Evolutionary conservation across 2,888 invertebrate genomes (phyloP).

Genomic region (Cantharis rufa): DNA sequence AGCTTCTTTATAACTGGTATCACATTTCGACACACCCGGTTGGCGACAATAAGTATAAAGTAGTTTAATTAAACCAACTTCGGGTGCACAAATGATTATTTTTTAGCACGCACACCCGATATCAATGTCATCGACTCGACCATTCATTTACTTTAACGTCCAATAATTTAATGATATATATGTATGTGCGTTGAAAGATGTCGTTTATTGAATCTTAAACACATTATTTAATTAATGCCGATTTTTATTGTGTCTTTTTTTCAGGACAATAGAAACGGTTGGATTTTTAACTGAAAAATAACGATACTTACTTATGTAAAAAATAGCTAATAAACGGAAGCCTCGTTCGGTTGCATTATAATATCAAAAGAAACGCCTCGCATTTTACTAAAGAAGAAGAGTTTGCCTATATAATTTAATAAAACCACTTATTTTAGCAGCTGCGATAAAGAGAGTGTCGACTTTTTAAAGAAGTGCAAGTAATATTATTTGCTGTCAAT

Average conservation of each 20-base stretch:
- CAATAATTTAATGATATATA: slow-evolving; percentile 21
- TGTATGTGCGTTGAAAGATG: slow-evolving; percentile 17
- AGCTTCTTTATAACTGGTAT: slow-evolving; percentile 41
- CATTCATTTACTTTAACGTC: slow-evolving; percentile 14
- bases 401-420: neutral
- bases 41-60: slow-evolving; percentile 40
- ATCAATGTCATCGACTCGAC: slow-evolving; percentile 15
- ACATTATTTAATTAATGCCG: neutral
- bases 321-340: neutral
- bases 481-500: slow-evolving; percentile 1
- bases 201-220: neutral
- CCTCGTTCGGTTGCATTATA: neutral
- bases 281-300: neutral
- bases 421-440: neutral
- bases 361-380: neutral
- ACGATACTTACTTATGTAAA: neutral
- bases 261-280: neutral
- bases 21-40: slow-evolving; percentile 37
- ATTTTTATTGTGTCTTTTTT: neutral
- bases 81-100: slow-evolving; percentile 33
- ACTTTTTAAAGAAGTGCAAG: neutral
- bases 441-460: neutral
- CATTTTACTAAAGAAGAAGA: neutral
- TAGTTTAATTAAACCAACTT: slow-evolving; percentile 33
- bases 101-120: slow-evolving; percentile 31